Conservation (phyloP, 2,113 vertebrate genomes). For the Formicarius rufipectus region DNA sequence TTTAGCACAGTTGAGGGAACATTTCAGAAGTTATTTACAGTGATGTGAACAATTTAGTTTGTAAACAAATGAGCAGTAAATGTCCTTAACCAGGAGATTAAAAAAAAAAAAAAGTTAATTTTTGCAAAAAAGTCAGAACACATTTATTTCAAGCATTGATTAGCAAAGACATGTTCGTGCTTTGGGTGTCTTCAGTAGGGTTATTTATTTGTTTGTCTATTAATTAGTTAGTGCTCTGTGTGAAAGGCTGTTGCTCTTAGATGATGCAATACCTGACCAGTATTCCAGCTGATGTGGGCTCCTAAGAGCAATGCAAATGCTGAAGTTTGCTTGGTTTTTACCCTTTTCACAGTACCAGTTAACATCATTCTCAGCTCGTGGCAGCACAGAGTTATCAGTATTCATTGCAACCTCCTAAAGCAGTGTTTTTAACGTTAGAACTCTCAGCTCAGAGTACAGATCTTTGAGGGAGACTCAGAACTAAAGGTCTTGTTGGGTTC, state of each 20-base stretch:
- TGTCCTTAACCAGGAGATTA: conserved; percentile 49
- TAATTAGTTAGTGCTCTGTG: not conserved
- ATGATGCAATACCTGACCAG: not conserved
- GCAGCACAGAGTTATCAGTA: not conserved
- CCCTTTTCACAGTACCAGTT: not conserved
- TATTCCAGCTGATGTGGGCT: not conserved
- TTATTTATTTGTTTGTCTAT: conserved; percentile 19
- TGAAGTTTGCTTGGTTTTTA: not conserved
- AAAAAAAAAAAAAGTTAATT: not conserved
- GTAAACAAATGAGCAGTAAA: conserved; percentile 65
- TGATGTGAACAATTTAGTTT: conserved; percentile 63
- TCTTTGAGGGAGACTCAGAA: not conserved
- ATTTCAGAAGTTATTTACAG: conserved; percentile 68
- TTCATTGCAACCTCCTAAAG: not conserved
- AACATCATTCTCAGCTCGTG: not conserved
- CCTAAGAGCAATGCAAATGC: not conserved
- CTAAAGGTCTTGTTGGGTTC: not conserved
- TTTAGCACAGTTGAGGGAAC: conserved; percentile 60
- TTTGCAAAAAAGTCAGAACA: conserved; percentile 37
- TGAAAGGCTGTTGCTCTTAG: not conserved
- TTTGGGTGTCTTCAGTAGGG: not conserved
- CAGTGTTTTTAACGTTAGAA: not conserved
- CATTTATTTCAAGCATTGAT: not conserved
- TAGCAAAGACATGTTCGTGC: not conserved
- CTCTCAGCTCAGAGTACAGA: not conserved